These are phyloP conservation scores for Hypomecis punctinalis DNA, from an alignment of 2,888 invertebrate genomes.

Conservation along the genomic window DNA sequence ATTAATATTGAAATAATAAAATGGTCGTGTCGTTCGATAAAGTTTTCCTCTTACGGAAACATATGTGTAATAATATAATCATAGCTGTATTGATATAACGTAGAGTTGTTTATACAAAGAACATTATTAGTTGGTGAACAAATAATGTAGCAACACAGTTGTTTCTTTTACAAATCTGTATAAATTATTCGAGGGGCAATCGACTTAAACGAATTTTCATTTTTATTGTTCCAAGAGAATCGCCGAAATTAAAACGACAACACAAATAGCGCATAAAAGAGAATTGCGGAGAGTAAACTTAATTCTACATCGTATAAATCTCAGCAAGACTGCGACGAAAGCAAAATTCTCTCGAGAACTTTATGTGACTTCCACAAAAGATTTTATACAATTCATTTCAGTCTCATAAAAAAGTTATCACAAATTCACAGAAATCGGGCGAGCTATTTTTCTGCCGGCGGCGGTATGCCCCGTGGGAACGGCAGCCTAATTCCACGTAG, in stretches of 20 bases:
- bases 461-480: constrained; percentile 72
- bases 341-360: constrained; percentile 72
- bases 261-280: constrained; percentile 33
- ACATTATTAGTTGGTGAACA: constrained; percentile 44
- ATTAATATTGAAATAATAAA: background rate
- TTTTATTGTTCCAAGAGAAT: constrained; percentile 26
- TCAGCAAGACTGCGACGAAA: constrained; percentile 68
- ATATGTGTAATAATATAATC: too few species aligned
- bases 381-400: constrained; percentile 81
- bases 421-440: constrained; percentile 76
- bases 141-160: constrained; percentile 35
- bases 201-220: constrained; percentile 12
- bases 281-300: constrained; percentile 55
- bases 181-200: constrained; percentile 10
- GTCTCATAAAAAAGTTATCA: constrained; percentile 81
- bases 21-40: background rate
- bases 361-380: constrained; percentile 77
- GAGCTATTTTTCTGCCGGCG: constrained; percentile 76
- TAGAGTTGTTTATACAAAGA: constrained; percentile 46
- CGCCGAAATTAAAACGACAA: constrained; percentile 34
- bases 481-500: constrained; percentile 58
- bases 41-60: background rate
- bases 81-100: too few species aligned
- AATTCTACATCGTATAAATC: constrained; percentile 71
- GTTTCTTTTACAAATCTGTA: constrained; percentile 13